Base-by-base conservation (phyloP, 2,888 invertebrate genomes). In the Loripinus fragilis region DNA sequence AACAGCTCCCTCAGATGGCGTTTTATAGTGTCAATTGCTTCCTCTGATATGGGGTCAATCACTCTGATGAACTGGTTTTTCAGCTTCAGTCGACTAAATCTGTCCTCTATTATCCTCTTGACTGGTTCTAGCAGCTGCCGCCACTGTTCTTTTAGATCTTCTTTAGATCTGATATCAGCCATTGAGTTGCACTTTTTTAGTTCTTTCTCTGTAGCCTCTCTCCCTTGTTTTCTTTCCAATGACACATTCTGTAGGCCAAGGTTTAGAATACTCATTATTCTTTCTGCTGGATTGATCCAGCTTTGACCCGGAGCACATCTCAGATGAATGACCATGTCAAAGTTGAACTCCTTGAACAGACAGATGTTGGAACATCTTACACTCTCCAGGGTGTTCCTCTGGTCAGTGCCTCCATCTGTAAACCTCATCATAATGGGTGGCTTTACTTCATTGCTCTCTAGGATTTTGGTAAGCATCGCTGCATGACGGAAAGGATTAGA, bases 221-320 rank as follows among this genome's bases (percentile, higher is more conserved):
- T 25, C 12, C 15, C 1, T 48, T 35, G 25, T 55, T 64, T n/a
- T 64, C 64, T 38, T 42, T 69, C 72, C 20, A 80, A n/a, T 8
- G 83, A 28, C 33, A 66, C 66, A 66, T 85, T 85, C 45, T 85
- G 85, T 0, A 85, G 70, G 0, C 79, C 84, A n/a, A 84, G 3
- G 52, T 86, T 78, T n/a, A 78, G 50, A 7, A 81, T 52, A 0
- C 67, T 55, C 81, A 81, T 81, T 1, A 81, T 69, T n/a, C 72
- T 33, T 65, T 84, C 79, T 41, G 81, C 81, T 35, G 79, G 76
- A 68, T 84, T 84, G 1, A 28, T 25, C 48, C 64, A 86, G 41
- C 76, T 80, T 2, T 86, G 81, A 7, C 80, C 78, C 23, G 80
- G 81, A 0, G 84, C 83, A 78, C 80, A 84, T 33, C 48, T 7